Base-by-base conservation (phyloP, 2,888 invertebrate species). In the Eugnorisma glareosa region DNA sequence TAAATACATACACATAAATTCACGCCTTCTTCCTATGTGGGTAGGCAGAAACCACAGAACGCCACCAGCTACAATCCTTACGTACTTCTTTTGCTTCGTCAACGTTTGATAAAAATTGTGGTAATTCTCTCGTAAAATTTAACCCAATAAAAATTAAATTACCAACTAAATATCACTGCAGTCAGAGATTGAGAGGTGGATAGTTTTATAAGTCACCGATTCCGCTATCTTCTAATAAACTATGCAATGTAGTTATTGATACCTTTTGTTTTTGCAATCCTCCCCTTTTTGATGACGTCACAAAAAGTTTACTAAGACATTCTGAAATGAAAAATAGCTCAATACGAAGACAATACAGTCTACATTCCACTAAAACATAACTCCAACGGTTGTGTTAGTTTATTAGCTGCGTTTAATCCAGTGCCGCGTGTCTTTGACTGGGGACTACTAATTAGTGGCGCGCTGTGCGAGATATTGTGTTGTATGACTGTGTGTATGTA, bases 381-480 rank as follows among this genome's bases (percentile, higher is more conserved):
- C 24, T 71, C 43, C 28, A 79, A 63, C 11, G 21, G 43, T 73
- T 35, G 67, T 57, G 69, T 63, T 64, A 77, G 57, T 83, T 75
- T 83, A 79, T 81, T 73, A 83, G 73, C 69, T 61, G 70, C 66
- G 64, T 87, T 81, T 81, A 83, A 85, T 85, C 81, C 69, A 63
- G 72, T 85, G 57, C 86, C 86, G 59, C 71, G 75, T 86, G 87
- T 77, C 71, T 83, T 57, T 86, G 86, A 86, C 87, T 87, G 35
- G 78, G 75, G 77, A 64, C 75, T 85, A 61, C 77, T 87, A 83
- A 86, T 86, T 83, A 86, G 71, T 59, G 43, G 73, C 63, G 59
- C 43, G 24, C 45, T 75, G 70, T 69, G 68, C 68, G 51, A 71
- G 70, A 71, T 68, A 71, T 73, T 70, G 61, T 83, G 28, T 43